Conservation (phyloP, 2,113 vertebrate species). For the Corythornis vintsioides region DNA sequence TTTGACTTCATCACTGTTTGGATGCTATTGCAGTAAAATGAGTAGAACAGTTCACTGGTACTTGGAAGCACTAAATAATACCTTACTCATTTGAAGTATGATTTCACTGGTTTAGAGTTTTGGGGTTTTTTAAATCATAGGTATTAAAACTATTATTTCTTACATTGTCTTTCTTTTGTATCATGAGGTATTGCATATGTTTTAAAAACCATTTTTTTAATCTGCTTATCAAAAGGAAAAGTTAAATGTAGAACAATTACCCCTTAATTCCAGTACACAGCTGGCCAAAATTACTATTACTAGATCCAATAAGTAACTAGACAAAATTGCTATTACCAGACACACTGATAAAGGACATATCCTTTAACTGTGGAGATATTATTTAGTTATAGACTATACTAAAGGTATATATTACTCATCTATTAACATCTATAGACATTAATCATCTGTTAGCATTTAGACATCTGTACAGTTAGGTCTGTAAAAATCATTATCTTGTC, state of each 20-base stretch:
- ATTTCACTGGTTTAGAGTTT: neutral
- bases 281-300: neutral
- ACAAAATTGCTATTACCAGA: neutral
- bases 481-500: neutral
- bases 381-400: neutral
- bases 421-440: neutral
- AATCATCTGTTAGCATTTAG: neutral
- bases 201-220: neutral
- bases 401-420: neutral
- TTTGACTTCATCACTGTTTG: neutral
- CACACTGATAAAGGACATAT: neutral
- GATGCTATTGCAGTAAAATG: neutral
- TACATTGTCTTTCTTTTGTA: neutral
- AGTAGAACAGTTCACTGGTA: neutral
- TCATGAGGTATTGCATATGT: neutral
- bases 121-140: neutral
- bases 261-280: neutral
- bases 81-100: neutral
- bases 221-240: neutral
- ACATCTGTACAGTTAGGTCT: neutral
- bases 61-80: neutral
- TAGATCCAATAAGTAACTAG: neutral
- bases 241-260: neutral
- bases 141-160: neutral
- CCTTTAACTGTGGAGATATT: neutral